Base-by-base conservation (phyloP, 2,113 vertebrate species). In the Charina bottae region DNA sequence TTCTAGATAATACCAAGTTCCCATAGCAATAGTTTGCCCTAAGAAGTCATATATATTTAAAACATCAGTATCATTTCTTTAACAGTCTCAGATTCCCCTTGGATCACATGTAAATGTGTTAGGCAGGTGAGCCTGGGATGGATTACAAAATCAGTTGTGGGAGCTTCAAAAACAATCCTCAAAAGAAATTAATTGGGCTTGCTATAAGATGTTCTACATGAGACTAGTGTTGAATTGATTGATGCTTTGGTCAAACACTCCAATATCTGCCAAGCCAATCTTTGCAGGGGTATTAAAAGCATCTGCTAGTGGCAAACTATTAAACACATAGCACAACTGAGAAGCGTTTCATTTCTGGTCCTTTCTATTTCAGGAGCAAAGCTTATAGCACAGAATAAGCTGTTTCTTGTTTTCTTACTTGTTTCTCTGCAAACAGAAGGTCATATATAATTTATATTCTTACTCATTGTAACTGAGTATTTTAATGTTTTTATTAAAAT, bases 191-290 rank as follows among this genome's bases (percentile, higher is more conserved):
- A 91, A 90, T 92, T 33, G 33, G 23, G 28, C 17, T 49, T 90
- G 93, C 85, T 68, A 83, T 96, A 72, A 88, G 92, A 91, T 55
- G 26, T 54, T 94, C 84, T 96, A 90, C 49, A 93, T 83, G 92
- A 95, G 90, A 85, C 89, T 95, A 93, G 72, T 92, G 90, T 94
- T 93, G 91, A 91, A 59, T 49, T 95, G 83, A 78, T 53, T 88
- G 88, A 88, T 1, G 59, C 60, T 95, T 94, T 94, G 85, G 92
- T 92, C 94, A 96, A 95, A 93, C 94, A 90, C 90, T 92, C 49
- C 89, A 53, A 12, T 94, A 88, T 93, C 91, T 96, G 93, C 78
- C 78, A 95, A 96, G 62, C 58, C 53, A 94, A 87, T 95, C 55
- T 94, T 95, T 95, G 24, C 92, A 84, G 12, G 89, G 93, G 85